These are phyloP conservation scores for Cyclargus thomasi DNA, from an alignment of 1,140 invertebrate species.

Conservation along the genomic window DNA sequence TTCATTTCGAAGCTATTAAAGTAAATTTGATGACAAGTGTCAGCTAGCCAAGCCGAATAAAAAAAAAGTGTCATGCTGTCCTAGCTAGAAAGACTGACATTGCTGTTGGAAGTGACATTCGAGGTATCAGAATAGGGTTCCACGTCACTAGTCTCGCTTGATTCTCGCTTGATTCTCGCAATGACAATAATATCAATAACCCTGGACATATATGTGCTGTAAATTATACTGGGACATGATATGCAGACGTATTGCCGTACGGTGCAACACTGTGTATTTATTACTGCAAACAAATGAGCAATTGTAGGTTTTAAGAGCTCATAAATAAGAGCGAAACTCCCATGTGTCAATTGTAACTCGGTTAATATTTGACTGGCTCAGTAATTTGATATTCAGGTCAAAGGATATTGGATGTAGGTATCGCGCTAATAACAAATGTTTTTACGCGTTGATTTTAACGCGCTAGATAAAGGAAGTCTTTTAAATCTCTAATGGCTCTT, in stretches of 20 bases:
- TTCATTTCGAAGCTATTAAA: no score
- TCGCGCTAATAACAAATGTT: neutral
- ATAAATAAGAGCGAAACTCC: neutral
- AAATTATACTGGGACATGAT: conserved; percentile 21
- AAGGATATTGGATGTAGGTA: conserved; percentile 15
- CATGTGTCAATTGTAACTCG: neutral
- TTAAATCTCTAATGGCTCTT: no score
- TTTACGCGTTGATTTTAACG: neutral
- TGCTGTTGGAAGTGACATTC: no score
- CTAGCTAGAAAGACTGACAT: no score
- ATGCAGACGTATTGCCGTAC: conserved; percentile 22
- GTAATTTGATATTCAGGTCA: conserved; percentile 18
- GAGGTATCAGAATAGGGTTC: no score
- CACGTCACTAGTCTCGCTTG: neutral
- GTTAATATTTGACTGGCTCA: conserved; percentile 1
- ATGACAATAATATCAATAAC: conserved; percentile 21
- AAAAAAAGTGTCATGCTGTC: no score
- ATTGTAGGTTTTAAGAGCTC: neutral
- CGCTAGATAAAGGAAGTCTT: no score
- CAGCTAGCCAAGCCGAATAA: no score
- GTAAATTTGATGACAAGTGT: no score
- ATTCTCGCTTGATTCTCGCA: conserved; percentile 14
- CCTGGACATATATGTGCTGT: conserved; percentile 18
- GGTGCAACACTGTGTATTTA: conserved; percentile 7
- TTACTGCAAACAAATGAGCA: neutral